Evolutionary conservation across 1,140 invertebrate species (phyloP), one percentile per base, ranked within the genome.

Genomic region (Danaus plexippus): DNA sequence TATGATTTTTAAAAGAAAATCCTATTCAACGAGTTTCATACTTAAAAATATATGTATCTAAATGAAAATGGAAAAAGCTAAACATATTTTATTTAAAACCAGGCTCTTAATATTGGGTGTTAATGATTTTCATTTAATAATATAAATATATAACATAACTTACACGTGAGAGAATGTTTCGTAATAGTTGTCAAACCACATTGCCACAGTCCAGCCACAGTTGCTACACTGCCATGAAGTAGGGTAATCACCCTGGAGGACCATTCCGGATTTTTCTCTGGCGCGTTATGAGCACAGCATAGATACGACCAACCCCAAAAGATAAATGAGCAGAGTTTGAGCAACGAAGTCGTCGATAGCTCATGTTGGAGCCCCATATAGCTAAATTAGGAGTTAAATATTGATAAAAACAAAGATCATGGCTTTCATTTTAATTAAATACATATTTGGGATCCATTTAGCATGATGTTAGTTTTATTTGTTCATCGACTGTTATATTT

Each of bases 161-260:
- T 64, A 85, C 81, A 64, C 9, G 70, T 68, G 5, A 82, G 63
- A 9, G 65, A 66, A 22, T 51, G 66, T 50, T 55, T 54, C 9
- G 71, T 54, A 5, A 81, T 42, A 9, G 40, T 52, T 4, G 44
- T 50, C 0, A 73, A 47, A n/a, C 64, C 61, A 57, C 89, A 89
- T 57, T 89, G 87, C 40, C 68, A 63, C 12, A 87, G 54, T 0
- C 88, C 89, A 2, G 80, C 54, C 10, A 76, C 59, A 4, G 79
- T 67, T 1, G 83, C 76, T 0, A 89, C 67, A 18, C 61, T 64
- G 1, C 86, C 88, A 56, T 89, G 89, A 0, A 87, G 54, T 5
- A 88, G 64, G 1, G 84, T 85, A 7, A 88, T 57, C 2, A 82
- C 59, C 42, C 88, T 72, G 1, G 78, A 85, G 41, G 68, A 75